Evolutionary conservation across 1,140 invertebrate genomes (phyloP).

Genomic region (Lordiphosa mommai): DNA sequence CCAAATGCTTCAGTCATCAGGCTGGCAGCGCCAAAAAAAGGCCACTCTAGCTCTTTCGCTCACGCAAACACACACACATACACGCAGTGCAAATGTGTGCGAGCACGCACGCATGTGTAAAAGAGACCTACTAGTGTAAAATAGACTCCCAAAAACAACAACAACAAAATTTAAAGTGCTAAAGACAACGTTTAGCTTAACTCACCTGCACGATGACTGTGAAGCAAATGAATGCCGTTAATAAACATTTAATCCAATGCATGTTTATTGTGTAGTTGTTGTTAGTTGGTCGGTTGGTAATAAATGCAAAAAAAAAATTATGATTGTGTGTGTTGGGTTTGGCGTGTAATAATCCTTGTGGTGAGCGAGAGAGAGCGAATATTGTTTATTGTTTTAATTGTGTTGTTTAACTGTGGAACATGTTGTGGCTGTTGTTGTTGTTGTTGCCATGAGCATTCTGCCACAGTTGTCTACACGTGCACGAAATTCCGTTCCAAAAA

Average conservation of each 20-base stretch:
- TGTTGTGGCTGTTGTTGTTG: conserved; percentile 21
- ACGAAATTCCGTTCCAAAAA: conserved; percentile 50
- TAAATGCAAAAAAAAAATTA: conserved; percentile 13
- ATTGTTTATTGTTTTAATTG: conserved; percentile 51
- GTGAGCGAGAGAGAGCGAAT: conserved; percentile 5
- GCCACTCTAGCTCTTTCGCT: conserved; percentile 1
- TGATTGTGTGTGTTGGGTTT: conserved; percentile 48
- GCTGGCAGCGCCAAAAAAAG: conserved; percentile 45
- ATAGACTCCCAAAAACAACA: conserved; percentile 14
- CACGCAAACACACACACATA: conserved; percentile 1
- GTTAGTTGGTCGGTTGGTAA: conserved; percentile 30
- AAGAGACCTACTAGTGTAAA: neutral
- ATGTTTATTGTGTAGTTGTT: conserved; percentile 68
- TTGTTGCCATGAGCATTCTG: conserved; percentile 1
- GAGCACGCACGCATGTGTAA: conserved; percentile 25
- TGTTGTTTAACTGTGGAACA: conserved; percentile 43
- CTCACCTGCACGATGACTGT: conserved; percentile 76
- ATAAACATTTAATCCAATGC: conserved; percentile 79
- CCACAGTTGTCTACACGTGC: conserved; percentile 46
- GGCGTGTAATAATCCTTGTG: conserved; percentile 68
- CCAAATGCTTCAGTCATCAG: neutral
- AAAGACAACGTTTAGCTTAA: conserved; percentile 4
- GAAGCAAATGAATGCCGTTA: conserved; percentile 71
- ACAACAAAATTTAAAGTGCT: conserved; percentile 34
- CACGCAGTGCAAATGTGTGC: conserved; percentile 23